phyloP scores from a whole-genome alignment of 2,888 invertebrate genomes.

The Synanthedon tipuliformis region DNA sequence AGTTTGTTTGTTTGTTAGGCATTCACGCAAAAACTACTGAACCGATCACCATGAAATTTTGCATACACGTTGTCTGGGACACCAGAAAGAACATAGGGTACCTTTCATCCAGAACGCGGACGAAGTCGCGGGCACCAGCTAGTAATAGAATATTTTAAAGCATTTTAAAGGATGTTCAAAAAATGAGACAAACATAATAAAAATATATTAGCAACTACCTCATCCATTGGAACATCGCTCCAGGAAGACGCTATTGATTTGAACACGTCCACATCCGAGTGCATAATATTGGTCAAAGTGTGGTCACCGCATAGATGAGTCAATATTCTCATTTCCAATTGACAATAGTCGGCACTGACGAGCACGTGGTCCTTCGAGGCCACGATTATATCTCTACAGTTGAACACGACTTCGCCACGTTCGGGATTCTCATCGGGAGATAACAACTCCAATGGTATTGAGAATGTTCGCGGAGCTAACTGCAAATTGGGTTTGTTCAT shows the following conservation, averaged over 20 bases:
- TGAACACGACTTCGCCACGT: constrained; percentile 58
- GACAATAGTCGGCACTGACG: constrained; percentile 95
- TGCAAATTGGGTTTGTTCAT: constrained; percentile 96
- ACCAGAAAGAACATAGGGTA: no score
- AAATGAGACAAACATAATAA: no score
- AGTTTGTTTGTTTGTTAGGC: no score
- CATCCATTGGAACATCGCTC: constrained; percentile 74
- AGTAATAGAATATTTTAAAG: no score
- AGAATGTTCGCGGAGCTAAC: constrained; percentile 89
- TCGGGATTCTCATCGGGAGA: constrained; percentile 18
- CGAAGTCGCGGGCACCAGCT: no score
- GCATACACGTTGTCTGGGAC: no score
- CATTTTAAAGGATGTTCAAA: no score
- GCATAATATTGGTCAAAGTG: constrained; percentile 75
- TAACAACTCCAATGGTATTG: constrained; percentile 53
- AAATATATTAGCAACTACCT: constrained; percentile 46
- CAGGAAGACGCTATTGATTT: constrained; percentile 87
- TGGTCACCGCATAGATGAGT: constrained; percentile 89
- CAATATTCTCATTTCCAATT: constrained; percentile 92
- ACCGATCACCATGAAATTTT: no score
- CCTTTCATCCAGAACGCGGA: no score
- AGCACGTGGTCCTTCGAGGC: constrained; percentile 72
- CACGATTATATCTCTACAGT: constrained; percentile 78
- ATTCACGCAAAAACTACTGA: no score
- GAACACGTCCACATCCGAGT: constrained; percentile 81